Conservation (phyloP, 1,140 invertebrate species). For the Andrena cerasifolii region DNA sequence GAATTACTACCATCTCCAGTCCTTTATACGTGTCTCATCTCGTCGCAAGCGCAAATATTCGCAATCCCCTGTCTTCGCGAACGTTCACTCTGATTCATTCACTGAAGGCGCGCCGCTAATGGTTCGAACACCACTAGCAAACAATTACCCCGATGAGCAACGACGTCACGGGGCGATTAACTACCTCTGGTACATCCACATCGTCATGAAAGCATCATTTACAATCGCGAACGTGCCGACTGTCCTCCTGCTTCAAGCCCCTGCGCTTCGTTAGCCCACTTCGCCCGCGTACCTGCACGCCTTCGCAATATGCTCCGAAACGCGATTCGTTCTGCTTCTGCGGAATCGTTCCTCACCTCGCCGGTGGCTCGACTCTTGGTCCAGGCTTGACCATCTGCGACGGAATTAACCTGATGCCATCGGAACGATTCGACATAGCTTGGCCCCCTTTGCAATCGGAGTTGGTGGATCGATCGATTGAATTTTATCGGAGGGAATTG, state of each 20-base stretch:
- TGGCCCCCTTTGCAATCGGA: neutral
- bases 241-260: slow-evolving; percentile 56
- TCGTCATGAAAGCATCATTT: slow-evolving; percentile 72
- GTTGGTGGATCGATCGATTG: slow-evolving; percentile 5
- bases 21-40: no score
- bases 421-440: slow-evolving; percentile 69
- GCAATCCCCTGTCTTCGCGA: no score
- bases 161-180: slow-evolving; percentile 63
- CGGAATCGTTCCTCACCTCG: slow-evolving; percentile 63
- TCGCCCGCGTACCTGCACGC: slow-evolving; percentile 60
- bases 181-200: slow-evolving; percentile 58
- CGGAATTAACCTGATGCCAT: slow-evolving; percentile 68
- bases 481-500: neutral
- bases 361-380: slow-evolving; percentile 20
- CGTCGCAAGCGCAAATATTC: no score
- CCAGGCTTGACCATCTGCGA: slow-evolving; percentile 63
- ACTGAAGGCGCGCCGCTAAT: no score
- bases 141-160: slow-evolving; percentile 57
- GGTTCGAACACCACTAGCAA: neutral
- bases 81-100: no score
- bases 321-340: slow-evolving; percentile 68
- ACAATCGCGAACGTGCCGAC: slow-evolving; percentile 62
- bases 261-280: neutral
- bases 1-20: no score
- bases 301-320: slow-evolving; percentile 70